A percentile compares a stretch with the other conserved stretches of the same genome.
phyloP scores from a whole-genome alignment of 2,888 invertebrate species.

The Acronicta psi region DNA sequence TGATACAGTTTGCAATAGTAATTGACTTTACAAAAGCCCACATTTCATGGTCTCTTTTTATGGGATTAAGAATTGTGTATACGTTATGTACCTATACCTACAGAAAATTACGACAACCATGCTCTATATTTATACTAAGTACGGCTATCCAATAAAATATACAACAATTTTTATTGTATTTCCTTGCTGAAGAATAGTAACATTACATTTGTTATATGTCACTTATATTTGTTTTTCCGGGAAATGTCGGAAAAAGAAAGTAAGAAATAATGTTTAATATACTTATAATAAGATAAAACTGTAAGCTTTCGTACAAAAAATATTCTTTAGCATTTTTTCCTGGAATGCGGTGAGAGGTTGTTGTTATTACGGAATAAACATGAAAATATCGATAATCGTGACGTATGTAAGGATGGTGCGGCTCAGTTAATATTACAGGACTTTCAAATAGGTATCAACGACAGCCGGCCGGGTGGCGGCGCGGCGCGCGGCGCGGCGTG shows the following conservation, averaged over 20 bases:
- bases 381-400: conserved; percentile 69
- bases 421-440: conserved; percentile 83
- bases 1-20: background rate
- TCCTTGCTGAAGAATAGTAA: conserved; percentile 38
- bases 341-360: background rate
- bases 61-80: conserved; percentile 40
- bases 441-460: conserved; percentile 86
- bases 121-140: conserved; percentile 39
- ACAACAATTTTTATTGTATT: conserved; percentile 44
- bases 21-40: conserved; percentile 19
- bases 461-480: conserved; percentile 68
- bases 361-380: conserved; percentile 23
- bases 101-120: conserved; percentile 36
- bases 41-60: conserved; percentile 28
- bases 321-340: background rate
- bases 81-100: conserved; percentile 32
- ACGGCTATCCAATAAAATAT: conserved; percentile 50
- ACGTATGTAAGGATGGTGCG: conserved; percentile 59
- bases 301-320: background rate
- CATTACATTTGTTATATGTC: conserved; percentile 26
- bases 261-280: background rate
- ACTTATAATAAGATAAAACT: conserved; percentile 6
- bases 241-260: conserved; percentile 10
- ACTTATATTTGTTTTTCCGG: conserved; percentile 16
- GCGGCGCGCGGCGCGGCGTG: conserved; percentile 54